These are phyloP conservation scores for Oedothorax gibbosus DNA, from an alignment of 1,140 invertebrate species.

Conservation along the genomic window DNA sequence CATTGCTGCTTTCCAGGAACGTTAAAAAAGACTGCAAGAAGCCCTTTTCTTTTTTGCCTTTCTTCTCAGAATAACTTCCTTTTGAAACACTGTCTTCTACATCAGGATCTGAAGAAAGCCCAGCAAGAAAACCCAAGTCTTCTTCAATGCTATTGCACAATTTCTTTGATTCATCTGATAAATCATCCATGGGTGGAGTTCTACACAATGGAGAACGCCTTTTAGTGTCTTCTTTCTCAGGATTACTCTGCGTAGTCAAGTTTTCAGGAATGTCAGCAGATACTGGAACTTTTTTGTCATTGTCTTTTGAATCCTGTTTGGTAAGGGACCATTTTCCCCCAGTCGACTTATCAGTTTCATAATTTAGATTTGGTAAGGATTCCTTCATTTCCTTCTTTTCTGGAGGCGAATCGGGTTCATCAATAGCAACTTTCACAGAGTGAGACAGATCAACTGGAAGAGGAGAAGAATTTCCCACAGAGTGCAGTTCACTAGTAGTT, in stretches of 20 bases:
- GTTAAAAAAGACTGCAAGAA: slow-evolving; percentile 62
- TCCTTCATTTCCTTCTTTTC: slow-evolving; percentile 35
- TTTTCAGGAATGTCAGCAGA: slow-evolving; percentile 8
- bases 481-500: slow-evolving; percentile 1
- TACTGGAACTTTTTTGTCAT: neutral
- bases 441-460: slow-evolving; percentile 51
- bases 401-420: slow-evolving; percentile 32
- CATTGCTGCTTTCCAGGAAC: slow-evolving; percentile 59
- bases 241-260: neutral
- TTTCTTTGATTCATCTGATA: slow-evolving; percentile 59
- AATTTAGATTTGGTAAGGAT: slow-evolving; percentile 37
- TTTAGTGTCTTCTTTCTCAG: slow-evolving; percentile 20
- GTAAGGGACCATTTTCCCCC: slow-evolving; percentile 41
- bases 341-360: slow-evolving; percentile 32
- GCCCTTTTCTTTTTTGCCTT: slow-evolving; percentile 34
- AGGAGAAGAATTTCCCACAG: slow-evolving; percentile 31
- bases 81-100: slow-evolving; percentile 48
- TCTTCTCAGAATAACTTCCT: slow-evolving; percentile 45
- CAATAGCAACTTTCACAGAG: slow-evolving; percentile 24
- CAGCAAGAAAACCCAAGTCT: slow-evolving; percentile 62
- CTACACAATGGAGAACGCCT: slow-evolving; percentile 29
- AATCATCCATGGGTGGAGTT: slow-evolving; percentile 54
- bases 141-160: slow-evolving; percentile 62
- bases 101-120: slow-evolving; percentile 55
- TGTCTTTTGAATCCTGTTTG: slow-evolving; percentile 4